Percentiles rank a stretch among this genome's conserved stretches.
Evolutionary conservation across 1,140 invertebrate species (phyloP).

Genomic region (Megathymus violae): DNA sequence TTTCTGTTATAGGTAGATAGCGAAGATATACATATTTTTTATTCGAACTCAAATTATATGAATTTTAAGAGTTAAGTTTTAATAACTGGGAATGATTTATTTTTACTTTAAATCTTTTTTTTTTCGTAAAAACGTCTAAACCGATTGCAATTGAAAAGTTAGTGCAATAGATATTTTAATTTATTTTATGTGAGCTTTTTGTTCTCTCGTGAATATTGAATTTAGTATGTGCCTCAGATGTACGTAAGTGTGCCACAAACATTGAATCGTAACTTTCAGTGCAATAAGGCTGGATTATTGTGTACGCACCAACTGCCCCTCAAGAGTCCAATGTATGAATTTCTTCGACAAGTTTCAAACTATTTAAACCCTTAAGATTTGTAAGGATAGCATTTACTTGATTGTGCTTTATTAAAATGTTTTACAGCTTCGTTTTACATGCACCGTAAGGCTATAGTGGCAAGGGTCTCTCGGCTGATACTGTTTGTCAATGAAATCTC

Average conservation of each 20-base stretch:
- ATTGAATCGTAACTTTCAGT: neutral
- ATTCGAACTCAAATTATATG: neutral
- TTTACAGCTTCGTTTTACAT: conserved; percentile 13
- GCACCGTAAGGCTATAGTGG: conserved; percentile 9
- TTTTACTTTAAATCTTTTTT: no score
- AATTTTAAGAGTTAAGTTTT: neutral
- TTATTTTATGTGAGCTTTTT: neutral
- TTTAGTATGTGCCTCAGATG: neutral
- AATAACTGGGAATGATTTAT: neutral
- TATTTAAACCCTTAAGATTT: conserved; percentile 1
- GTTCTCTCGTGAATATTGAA: neutral
- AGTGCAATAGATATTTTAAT: neutral
- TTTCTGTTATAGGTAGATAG: neutral
- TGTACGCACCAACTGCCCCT: neutral
- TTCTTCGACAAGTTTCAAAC: conserved; percentile 18
- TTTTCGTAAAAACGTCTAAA: neutral
- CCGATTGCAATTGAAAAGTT: neutral
- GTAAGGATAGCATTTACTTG: conserved; percentile 16
- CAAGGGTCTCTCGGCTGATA: conserved; percentile 18
- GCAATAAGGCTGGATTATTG: neutral
- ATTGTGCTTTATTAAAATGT: conserved; percentile 18
- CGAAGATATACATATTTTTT: neutral
- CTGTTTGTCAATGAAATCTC: conserved; percentile 5
- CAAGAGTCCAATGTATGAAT: conserved; percentile 5
- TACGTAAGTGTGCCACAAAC: neutral